phyloP scores from a whole-genome alignment of 2,888 invertebrate genomes.

The Phrixothrix hirtus region DNA sequence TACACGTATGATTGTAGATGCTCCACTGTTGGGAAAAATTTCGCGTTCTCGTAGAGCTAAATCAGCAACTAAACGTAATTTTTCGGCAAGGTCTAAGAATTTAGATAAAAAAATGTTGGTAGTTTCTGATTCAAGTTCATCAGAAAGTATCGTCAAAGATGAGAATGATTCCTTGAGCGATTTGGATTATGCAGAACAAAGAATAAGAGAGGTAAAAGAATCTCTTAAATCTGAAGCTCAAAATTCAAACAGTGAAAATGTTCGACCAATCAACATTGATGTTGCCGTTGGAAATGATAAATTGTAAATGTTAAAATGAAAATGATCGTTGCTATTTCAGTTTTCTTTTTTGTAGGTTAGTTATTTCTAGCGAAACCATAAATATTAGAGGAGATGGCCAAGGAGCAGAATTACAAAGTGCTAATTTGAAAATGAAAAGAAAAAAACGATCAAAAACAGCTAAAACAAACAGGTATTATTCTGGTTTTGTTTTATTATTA shows the following conservation, averaged over 20 bases:
- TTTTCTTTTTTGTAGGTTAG: slow-evolving; percentile 29
- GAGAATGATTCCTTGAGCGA: slow-evolving; percentile 23
- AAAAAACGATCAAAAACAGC: slow-evolving; percentile 51
- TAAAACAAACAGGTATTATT: slow-evolving; percentile 52
- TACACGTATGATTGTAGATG: slow-evolving; percentile 53
- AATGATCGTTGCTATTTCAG: too few species aligned
- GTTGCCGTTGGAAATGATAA: slow-evolving; percentile 45
- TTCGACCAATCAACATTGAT: slow-evolving; percentile 49
- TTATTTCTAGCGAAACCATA: slow-evolving; percentile 33
- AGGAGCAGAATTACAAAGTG: slow-evolving; percentile 44
- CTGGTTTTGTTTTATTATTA: background rate
- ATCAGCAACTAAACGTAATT: slow-evolving; percentile 59
- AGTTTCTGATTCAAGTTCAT: slow-evolving; percentile 52
- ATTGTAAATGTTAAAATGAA: slow-evolving; percentile 40
- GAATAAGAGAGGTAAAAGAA: slow-evolving; percentile 48
- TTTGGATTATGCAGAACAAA: slow-evolving; percentile 47
- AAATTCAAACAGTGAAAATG: slow-evolving; percentile 36
- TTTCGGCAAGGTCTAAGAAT: slow-evolving; percentile 46
- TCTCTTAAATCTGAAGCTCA: slow-evolving; percentile 39
- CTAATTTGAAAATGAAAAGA: slow-evolving; percentile 43
- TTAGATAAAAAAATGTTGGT: slow-evolving; percentile 47
- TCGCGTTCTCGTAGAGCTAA: slow-evolving; percentile 70
- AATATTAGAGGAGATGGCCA: slow-evolving; percentile 43
- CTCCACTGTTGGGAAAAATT: slow-evolving; percentile 68
- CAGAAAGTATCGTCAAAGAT: slow-evolving; percentile 41